These are phyloP conservation scores for Anhinga rufa DNA, from an alignment of 2,113 vertebrate genomes.

Conservation along the genomic window DNA sequence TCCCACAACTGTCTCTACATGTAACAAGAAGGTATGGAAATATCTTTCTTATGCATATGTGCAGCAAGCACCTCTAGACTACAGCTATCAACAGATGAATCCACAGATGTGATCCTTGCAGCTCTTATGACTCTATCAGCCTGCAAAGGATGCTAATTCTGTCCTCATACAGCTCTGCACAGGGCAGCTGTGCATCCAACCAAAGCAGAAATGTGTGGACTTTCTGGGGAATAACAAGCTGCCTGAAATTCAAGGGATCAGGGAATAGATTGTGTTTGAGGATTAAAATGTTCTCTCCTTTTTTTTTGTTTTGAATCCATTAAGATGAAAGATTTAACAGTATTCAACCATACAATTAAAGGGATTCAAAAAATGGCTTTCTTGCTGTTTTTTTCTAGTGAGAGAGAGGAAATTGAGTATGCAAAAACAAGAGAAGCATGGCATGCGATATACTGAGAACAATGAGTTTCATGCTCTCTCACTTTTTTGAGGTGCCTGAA, in stretches of 20 bases:
- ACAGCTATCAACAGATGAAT: background rate
- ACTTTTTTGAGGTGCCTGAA: background rate
- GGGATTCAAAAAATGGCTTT: background rate
- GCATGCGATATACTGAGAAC: background rate
- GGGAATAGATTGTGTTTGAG: background rate
- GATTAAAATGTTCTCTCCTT: background rate
- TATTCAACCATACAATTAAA: background rate
- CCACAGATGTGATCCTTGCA: background rate
- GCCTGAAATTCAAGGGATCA: background rate
- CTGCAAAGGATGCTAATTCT: background rate
- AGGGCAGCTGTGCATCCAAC: background rate
- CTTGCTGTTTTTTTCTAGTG: background rate
- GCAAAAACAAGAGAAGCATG: background rate
- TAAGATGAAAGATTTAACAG: background rate
- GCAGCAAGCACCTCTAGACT: background rate
- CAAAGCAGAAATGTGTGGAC: background rate
- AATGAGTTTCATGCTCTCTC: background rate
- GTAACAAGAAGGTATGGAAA: background rate
- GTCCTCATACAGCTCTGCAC: background rate
- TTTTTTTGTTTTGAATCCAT: background rate
- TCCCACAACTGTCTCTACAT: background rate
- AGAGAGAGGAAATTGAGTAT: background rate
- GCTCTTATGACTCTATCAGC: background rate
- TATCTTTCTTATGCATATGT: accelerated
- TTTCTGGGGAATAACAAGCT: background rate